Base-by-base conservation (phyloP, 2,888 invertebrate genomes). In the Calliphora vomitoria region DNA sequence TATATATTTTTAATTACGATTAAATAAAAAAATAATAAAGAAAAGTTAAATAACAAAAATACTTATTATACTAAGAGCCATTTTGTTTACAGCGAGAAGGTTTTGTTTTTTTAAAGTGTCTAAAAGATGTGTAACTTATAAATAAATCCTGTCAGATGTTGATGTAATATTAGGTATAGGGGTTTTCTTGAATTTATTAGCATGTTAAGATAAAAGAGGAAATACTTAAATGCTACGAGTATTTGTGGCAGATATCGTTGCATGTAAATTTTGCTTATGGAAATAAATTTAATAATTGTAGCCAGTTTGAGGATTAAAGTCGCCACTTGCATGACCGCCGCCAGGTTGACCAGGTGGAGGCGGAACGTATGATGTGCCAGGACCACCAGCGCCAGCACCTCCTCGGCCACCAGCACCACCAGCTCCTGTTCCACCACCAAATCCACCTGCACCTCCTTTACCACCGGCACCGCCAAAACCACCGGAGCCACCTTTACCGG, bases 191-290 rank as follows among this genome's bases (percentile, higher is more conserved):
- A 66, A 81, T 20, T 68, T 72, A n/a, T 8, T 68, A 58, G 25
- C 11, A 2, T 60, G 18, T 50, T 20, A 50, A 31, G 18, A 13
- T 8, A n/a, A 15, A 55, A 97, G 94, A 98, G 98, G 92, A 99
- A 66, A 82, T 25, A 86, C 86, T 88, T 89, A 88, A 84, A 76
- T 80, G 79, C 89, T 90, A 90, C 81, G 90, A 90, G 90, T 91
- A 90, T 90, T 90, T 88, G 87, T 89, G 91, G 92, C 90, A 92
- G 89, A 89, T 89, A 87, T 82, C 83, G 89, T 88, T 89, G 84
- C 79, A 89, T 82, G 64, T 82, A 82, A 83, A 85, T 78, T 80
- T 85, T 75, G 55, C 80, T 72, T 13, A 82, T 35, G 8, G 78
- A 72, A 31, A 10, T 15, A n/a, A 25, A 38, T 83, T 90, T 94